Percentiles rank a stretch among this genome's conserved stretches.
Conservation (phyloP, 2,113 vertebrate genomes). For the Chaetura pelagica region DNA sequence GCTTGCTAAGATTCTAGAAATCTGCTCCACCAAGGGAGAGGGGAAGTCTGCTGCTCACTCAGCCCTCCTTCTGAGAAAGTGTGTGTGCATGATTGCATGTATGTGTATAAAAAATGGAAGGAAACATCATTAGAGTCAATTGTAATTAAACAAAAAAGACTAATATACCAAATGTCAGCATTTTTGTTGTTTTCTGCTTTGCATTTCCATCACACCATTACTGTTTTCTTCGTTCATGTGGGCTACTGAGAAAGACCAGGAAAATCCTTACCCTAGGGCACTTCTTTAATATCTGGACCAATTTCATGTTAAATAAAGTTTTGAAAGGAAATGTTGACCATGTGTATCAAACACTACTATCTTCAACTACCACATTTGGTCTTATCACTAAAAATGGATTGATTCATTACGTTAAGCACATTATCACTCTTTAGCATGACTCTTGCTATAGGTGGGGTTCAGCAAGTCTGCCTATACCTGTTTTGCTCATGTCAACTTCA, state of each 20-base stretch:
- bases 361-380: constrained; percentile 53
- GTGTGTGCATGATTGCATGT: background rate
- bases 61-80: constrained; percentile 21
- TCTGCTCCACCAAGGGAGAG: constrained; percentile 9
- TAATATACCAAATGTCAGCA: background rate
- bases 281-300: constrained; percentile 34
- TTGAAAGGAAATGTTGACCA: constrained; percentile 53
- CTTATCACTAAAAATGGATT: constrained; percentile 54
- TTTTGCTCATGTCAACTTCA: constrained; percentile 53
- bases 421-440: constrained; percentile 56
- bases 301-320: constrained; percentile 61
- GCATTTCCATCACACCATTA: constrained; percentile 59
- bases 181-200: constrained; percentile 38
- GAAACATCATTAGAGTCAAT: background rate
- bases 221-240: background rate
- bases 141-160: constrained; percentile 2
- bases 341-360: constrained; percentile 41
- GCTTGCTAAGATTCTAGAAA: constrained; percentile 24
- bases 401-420: constrained; percentile 65
- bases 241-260: background rate
- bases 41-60: background rate
- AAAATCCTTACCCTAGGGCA: constrained; percentile 5
- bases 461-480: constrained; percentile 41
- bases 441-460: constrained; percentile 9
- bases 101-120: background rate